Evolutionary conservation across 2,797 vertebrate species (phyloP).

Genomic region (Gallirallus australis): DNA sequence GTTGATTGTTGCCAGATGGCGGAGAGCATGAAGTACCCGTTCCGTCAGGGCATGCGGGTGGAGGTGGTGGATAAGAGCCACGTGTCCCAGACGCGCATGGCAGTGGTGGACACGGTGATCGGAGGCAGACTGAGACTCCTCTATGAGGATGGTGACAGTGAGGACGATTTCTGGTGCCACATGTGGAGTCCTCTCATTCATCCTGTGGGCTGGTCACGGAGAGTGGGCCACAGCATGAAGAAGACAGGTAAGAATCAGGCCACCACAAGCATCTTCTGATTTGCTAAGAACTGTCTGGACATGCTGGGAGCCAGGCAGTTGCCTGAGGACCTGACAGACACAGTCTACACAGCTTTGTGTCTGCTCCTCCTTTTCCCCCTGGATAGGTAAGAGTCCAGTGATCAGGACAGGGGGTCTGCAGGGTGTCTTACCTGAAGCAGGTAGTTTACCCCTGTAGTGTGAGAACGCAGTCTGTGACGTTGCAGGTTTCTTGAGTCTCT

Average conservation of each 20-base stretch:
- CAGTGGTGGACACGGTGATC: slow-evolving; percentile 85
- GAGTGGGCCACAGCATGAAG: slow-evolving; percentile 91
- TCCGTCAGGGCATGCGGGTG: slow-evolving; percentile 88
- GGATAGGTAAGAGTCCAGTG: background rate
- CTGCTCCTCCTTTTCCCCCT: background rate
- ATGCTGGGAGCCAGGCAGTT: background rate
- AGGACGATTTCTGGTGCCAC: slow-evolving; percentile 95
- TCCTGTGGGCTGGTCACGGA: slow-evolving; percentile 91
- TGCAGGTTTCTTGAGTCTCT: background rate
- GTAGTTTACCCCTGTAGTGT: background rate
- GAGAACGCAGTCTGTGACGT: background rate
- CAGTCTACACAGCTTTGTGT: background rate
- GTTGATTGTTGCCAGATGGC: slow-evolving; percentile 82
- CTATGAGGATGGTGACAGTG: slow-evolving; percentile 85
- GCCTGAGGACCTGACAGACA: background rate
- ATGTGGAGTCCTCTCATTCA: slow-evolving; percentile 93
- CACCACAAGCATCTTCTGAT: background rate
- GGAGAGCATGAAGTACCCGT: slow-evolving; percentile 87
- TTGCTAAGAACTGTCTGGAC: background rate
- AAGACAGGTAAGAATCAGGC: slow-evolving; percentile 72
- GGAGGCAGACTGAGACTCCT: slow-evolving; percentile 91
- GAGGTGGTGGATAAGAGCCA: slow-evolving; percentile 93
- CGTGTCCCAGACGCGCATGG: slow-evolving; percentile 87
- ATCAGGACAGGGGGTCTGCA: background rate
- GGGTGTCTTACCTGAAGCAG: background rate